Percentiles rank a stretch among this genome's conserved stretches.
Conservation (phyloP, 1,140 invertebrate species). For the Melanaphis sacchari region DNA sequence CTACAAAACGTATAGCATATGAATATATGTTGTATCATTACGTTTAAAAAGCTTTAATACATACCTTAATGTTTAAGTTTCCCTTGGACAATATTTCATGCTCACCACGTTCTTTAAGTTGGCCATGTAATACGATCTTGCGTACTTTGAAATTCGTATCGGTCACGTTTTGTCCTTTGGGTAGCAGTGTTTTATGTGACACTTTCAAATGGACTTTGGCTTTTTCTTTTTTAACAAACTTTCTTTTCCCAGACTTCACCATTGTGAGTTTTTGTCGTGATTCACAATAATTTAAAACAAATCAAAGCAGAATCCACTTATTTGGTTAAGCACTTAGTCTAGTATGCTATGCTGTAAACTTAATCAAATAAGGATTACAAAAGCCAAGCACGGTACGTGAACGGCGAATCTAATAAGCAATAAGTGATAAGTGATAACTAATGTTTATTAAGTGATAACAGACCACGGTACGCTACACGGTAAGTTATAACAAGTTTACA, state of each 20-base stretch:
- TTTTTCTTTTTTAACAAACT: constrained; percentile 77
- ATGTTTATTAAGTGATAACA: neutral
- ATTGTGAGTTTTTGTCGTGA: neutral
- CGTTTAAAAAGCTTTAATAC: neutral
- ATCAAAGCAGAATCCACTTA: neutral
- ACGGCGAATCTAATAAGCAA: neutral
- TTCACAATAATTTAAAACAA: neutral
- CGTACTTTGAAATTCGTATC: constrained; percentile 87
- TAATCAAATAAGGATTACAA: too few relatives aligned
- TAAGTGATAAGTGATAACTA: neutral
- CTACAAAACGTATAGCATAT: constrained; percentile 63
- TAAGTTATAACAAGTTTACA: neutral
- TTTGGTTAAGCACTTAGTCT: too few relatives aligned
- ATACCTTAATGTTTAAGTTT: constrained; percentile 76
- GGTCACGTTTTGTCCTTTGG: constrained; percentile 84
- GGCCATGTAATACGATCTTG: constrained; percentile 81
- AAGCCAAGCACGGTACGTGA: too few relatives aligned
- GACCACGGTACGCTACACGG: too few relatives aligned
- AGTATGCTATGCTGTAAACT: too few relatives aligned
- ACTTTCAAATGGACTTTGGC: constrained; percentile 78
- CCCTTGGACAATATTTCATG: constrained; percentile 73
- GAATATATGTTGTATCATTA: neutral
- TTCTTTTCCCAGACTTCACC: constrained; percentile 63
- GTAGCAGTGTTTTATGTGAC: constrained; percentile 70
- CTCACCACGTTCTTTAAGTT: constrained; percentile 72